Evolutionary conservation across 2,113 vertebrate species (phyloP), one percentile per base, ranked within the genome.

Genomic region (Aythya baeri): DNA sequence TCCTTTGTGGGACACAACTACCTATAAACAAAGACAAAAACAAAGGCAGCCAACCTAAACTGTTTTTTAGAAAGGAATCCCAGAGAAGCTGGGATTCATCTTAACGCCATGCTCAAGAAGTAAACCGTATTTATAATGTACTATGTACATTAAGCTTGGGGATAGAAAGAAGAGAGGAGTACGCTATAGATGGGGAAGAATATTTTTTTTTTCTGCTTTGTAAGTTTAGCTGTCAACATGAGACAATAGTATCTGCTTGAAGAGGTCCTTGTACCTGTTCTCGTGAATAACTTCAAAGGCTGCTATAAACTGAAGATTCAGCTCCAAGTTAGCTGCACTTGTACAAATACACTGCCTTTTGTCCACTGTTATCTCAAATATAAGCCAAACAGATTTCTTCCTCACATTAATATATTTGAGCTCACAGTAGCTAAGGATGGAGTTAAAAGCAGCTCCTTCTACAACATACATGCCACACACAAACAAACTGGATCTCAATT

Each of bases 361-460:
- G 46, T 49, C 46, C 46, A 21, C 46, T 49, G 46, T 22, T 49
- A 10, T 4, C 49, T 29, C 85, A 49, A 17, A 43, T 79, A 38
- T 2, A 31, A 17, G 11, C 18, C 43, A 16, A 61, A 43, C 4
- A 23, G 27, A 58, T 73, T 9, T 8, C 26, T 4, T 1, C 5
- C 20, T 3, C 61, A 4, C 22, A 4, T 11, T 3, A 9, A 5
- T 12, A 34, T 9, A 59, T 44, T 22, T 0, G 1, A 66, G 55
- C 36, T 63, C 9, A 32, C 71, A 76, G 36, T 5, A 78, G n/a
- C 78, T 89, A 93, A 65, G 67, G 49, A 29, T 1, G 4, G 49
- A 57, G 89, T 43, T 79, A 91, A 58, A 83, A 87, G 85, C 68
- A 95, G 75, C 88, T 82, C 38, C 68, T 82, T 38, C 89, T 16